Evolutionary conservation across 2,888 invertebrate genomes (phyloP), one percentile per base, ranked within the genome.

Genomic region (Acanthosepion lycidas): DNA sequence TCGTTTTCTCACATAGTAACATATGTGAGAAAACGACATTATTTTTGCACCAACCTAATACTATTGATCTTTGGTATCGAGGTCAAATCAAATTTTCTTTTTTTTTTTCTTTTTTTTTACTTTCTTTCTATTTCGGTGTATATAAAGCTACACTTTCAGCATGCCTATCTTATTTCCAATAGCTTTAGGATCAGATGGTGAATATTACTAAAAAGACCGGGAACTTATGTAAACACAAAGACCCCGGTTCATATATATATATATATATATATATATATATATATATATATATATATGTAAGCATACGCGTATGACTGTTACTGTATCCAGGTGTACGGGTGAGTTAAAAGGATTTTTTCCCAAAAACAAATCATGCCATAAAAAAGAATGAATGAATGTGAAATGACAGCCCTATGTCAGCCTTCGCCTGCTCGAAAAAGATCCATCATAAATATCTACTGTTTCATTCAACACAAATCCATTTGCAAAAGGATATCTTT

Each of bases 401-500:
- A n/a, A 78, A 78, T 78, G 78, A 78, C 78, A 78, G 33, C 78
- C 78, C 3, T 78, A 78, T 33, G 78, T 78, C 78, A 78, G 78
- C 9, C 33, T 78, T 78, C 33, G n/a, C 78, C 15, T 78, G 78
- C 78, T 42, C 78, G n/a, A 78, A 78, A 78, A 9, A 78, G 78
- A 78, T 78, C 78, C 78, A 12, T 78, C 78, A 78, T n/a, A 78
- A 78, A 78, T 78, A 78, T 78, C 78, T 78, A 78, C 15, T 78
- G 78, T 78, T 78, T 78, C 78, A 78, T 78, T n/a, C 78, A 78
- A 78, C 78, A 78, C n/a, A 78, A 78, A 78, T 78, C 78, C 78
- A 78, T 78, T 78, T 78, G 78, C 33, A 78, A 78, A 78, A n/a
- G 78, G 78, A 78, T 78, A 78, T 78, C n/a, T n/a, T n/a, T n/a